A percentile compares a stretch with the other conserved stretches of the same genome.
Conservation (phyloP, 1,140 invertebrate species). For the Adoxophyes honmai region DNA sequence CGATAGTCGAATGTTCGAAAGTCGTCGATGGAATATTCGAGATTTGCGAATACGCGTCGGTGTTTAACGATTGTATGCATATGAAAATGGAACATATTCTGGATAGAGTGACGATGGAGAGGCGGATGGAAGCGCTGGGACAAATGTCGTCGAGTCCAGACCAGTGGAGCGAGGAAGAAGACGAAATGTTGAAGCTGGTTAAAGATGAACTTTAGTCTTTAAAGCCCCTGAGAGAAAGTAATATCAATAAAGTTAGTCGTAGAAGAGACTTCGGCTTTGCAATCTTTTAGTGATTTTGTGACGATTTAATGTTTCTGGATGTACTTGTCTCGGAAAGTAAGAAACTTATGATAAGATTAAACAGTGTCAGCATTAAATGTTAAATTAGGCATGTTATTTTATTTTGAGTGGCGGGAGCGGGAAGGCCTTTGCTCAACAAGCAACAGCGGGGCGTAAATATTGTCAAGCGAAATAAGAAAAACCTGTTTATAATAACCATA, state of each 20-base stretch:
- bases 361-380: no score
- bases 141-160: constrained; percentile 57
- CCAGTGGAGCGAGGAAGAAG: constrained; percentile 57
- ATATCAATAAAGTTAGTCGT: background rate
- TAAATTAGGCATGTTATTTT: no score
- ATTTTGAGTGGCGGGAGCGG: no score
- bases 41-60: constrained; percentile 64
- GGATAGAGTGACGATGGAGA: constrained; percentile 62
- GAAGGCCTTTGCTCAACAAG: no score
- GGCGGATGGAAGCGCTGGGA: constrained; percentile 59
- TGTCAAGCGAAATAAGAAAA: no score
- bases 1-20: constrained; percentile 46
- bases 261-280: no score
- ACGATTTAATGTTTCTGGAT: no score
- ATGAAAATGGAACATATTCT: constrained; percentile 69
- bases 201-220: constrained; percentile 55
- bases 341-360: no score
- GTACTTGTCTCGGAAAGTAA: no score
- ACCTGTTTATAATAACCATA: no score
- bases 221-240: background rate
- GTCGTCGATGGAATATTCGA: constrained; percentile 55
- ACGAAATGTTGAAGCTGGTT: constrained; percentile 56
- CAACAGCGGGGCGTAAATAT: no score
- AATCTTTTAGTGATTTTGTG: no score
- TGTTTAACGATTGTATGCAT: constrained; percentile 71